Evolutionary conservation across 2,113 vertebrate species (phyloP), one percentile per base, ranked within the genome.

Genomic region (Tetraodon nigroviridis): DNA sequence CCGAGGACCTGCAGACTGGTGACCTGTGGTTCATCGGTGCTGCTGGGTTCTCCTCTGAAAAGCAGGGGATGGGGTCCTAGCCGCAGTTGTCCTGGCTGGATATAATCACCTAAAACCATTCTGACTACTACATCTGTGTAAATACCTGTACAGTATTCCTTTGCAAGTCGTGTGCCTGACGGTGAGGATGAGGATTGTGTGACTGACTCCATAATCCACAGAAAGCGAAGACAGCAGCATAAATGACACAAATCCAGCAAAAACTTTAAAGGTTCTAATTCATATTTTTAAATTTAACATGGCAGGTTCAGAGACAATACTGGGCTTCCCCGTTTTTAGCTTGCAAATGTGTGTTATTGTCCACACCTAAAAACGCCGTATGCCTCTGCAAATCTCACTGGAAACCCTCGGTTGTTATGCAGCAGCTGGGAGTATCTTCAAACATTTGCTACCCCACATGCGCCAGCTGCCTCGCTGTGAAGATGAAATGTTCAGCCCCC

Each of bases 141-240:
- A 69, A 69, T 71, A 52, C 40, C 58, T 56, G 71, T 29, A 47
- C n/a, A 51, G 81, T 84, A 61, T 83, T 84, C 71, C 73, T 84
- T 78, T 88, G 82, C 87, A 86, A 84, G 86, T 83, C 83, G 81
- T 69, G 70, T 68, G 83, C 66, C 69, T 82, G 87, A 70, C 44
- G 48, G 67, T 55, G 57, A 29, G 71, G 52, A 76, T 69, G 55
- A 27, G 64, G 60, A 22, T 72, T 76, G 63, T 60, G 55, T 67
- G 67, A 73, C 61, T 59, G 64, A 45, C 80, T 82, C 67, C 73
- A 76, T 73, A 74, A 83, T 78, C 75, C 80, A 6, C n/a, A 17
- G 14, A 46, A n/a, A 12, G 32, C 8, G 11, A 2, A 37, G 32
- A 37, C 8, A 4, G 32, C 32, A 2, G 32, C 32, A 37, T 8